Conservation (phyloP, 2,888 invertebrate genomes). For the Erannis defoliaria region DNA sequence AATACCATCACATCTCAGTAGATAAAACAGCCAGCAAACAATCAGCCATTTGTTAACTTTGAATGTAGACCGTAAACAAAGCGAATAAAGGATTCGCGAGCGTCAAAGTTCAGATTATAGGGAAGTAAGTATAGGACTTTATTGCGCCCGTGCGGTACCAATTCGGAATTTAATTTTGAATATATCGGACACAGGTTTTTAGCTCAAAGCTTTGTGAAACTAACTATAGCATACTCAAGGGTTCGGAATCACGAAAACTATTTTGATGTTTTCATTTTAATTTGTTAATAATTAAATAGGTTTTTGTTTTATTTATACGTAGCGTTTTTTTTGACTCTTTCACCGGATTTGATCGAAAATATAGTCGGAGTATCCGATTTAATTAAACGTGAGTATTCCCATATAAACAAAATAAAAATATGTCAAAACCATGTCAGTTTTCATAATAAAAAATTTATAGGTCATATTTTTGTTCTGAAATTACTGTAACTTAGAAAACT, state of each 20-base stretch:
- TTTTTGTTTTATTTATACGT: no score
- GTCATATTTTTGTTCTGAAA: constrained; percentile 2
- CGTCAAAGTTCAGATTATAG: constrained; percentile 54
- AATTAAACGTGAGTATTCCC: no score
- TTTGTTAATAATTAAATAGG: constrained; percentile 8
- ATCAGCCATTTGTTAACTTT: constrained; percentile 30
- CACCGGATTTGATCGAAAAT: no score
- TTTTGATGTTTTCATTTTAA: constrained; percentile 27
- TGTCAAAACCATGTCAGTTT: no score
- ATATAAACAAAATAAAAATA: no score
- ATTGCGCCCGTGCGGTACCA: constrained; percentile 54
- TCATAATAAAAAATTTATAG: no score
- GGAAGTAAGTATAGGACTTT: constrained; percentile 53
- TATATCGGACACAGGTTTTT: constrained; percentile 42
- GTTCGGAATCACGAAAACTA: constrained; percentile 13
- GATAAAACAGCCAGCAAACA: constrained; percentile 31
- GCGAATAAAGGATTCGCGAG: constrained; percentile 45
- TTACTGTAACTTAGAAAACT: constrained; percentile 12
- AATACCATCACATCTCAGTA: constrained; percentile 34
- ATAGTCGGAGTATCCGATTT: no score
- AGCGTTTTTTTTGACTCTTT: no score
- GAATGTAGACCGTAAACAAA: constrained; percentile 40
- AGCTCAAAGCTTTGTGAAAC: constrained; percentile 35
- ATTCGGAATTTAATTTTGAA: constrained; percentile 51
- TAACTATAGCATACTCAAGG: constrained; percentile 20